Evolutionary conservation across 2,888 invertebrate genomes (phyloP), one percentile per base, ranked within the genome.

Genomic region (Scrobipalpa costella): DNA sequence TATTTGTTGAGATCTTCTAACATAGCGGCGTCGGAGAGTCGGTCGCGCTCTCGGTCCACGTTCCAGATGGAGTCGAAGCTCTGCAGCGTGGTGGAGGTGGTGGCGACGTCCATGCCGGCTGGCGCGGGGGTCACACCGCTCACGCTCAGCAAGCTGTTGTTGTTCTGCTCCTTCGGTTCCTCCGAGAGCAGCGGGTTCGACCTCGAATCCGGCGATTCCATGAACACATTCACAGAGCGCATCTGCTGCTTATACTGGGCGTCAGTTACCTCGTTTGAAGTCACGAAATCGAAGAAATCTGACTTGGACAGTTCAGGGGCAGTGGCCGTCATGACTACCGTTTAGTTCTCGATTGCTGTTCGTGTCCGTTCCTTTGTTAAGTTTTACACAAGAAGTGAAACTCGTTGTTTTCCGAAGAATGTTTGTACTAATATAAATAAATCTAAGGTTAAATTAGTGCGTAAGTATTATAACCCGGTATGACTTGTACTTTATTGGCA

Each of bases 201-300:
- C 67, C 90, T 83, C 19, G 91, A 90, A 73, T 90, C 92, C 40
- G 92, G 92, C 69, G 93, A 93, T 84, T 93, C 93, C 83, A 94
- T 89, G 86, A 93, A 94, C 73, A 94, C 93, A 85, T 94, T 94
- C 68, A 94, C 94, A 68, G 93, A 93, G 69, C 94, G 93, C 93
- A 94, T 94, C 81, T 94, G 94, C 82, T 94, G 93, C 78, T 93
- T 93, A 82, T 94, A 94, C 78, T 94, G 94, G 58, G 94, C 93
- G 85, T 95, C 94, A 78, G 93, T 94, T 77, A 95, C 93, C 76
- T 95, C 95, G 66, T 96, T 95, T 57, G 96, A 95, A 62, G 96
- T 96, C 68, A 96, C 96, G 88, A 96, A 96, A 90, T 97, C 96
- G 90, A 97, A 97, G 92, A 96, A 96, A 91, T 96, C 96, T 73